phyloP scores from a whole-genome alignment of 2,113 vertebrate genomes.

The Ceyx cyanopectus region DNA sequence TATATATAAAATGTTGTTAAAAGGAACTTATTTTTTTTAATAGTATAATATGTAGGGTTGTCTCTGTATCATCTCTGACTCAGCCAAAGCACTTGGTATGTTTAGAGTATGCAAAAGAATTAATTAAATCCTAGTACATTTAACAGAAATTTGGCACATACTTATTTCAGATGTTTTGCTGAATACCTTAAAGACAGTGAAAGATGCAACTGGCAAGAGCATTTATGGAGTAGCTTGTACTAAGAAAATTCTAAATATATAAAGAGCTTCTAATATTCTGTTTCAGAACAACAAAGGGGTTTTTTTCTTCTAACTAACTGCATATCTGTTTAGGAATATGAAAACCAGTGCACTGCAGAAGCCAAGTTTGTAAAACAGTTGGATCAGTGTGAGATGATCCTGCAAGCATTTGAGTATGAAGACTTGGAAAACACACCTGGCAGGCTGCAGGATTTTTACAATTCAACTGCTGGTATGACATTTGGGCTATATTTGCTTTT shows the following conservation, averaged over 20 bases:
- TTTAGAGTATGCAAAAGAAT: neutral
- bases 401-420: constrained; percentile 96
- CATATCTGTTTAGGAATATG: constrained; percentile 86
- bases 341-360: constrained; percentile 87
- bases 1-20: neutral
- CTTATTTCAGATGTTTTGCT: neutral
- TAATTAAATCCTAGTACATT: neutral
- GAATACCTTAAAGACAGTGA: neutral
- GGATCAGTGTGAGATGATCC: constrained; percentile 96
- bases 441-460: constrained; percentile 92
- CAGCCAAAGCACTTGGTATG: neutral
- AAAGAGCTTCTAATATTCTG: neutral
- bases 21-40: neutral
- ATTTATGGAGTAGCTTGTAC: neutral
- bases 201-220: fast-evolving
- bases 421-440: constrained; percentile 88
- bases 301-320: neutral
- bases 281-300: neutral
- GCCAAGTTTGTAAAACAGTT: constrained; percentile 93
- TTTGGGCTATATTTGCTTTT: neutral
- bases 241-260: neutral
- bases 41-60: neutral
- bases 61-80: neutral
- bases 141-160: neutral
- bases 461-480: constrained; percentile 86